Evolutionary conservation across 2,888 invertebrate genomes (phyloP).

Genomic region (Prostheceraeus crozeri): DNA sequence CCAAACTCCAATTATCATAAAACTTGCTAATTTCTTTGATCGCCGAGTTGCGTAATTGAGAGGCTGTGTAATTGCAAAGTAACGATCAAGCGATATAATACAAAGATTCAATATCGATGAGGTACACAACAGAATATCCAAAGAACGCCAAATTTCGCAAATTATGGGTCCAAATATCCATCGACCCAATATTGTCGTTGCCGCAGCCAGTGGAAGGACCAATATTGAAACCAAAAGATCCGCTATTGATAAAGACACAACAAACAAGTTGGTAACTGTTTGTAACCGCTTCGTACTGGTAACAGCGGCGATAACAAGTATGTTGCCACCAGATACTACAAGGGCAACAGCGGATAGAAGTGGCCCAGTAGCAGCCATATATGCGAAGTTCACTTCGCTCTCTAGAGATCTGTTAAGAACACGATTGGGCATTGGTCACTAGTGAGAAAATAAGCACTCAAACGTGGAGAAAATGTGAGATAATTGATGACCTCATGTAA

Average conservation of each 20-base stretch:
- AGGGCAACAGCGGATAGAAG: too few relatives aligned
- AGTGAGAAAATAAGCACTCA: too few relatives aligned
- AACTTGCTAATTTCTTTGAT: constrained; percentile 44
- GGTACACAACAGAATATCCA: constrained; percentile 51
- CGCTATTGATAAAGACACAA: constrained; percentile 43
- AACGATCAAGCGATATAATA: constrained; percentile 50
- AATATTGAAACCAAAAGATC: constrained; percentile 40
- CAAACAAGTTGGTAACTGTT: constrained; percentile 44
- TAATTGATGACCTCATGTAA: too few relatives aligned
- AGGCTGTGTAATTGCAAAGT: constrained; percentile 51
- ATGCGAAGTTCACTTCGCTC: too few relatives aligned
- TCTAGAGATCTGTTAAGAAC: too few relatives aligned
- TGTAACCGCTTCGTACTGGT: constrained; percentile 42
- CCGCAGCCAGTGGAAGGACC: constrained; percentile 33
- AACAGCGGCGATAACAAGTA: constrained; percentile 43
- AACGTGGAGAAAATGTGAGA: too few relatives aligned
- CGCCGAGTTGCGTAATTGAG: constrained; percentile 47
- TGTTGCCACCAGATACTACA: constrained; percentile 41
- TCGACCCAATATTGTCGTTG: constrained; percentile 21
- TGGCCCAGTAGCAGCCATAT: too few relatives aligned
- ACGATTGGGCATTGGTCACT: too few relatives aligned
- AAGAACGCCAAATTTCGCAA: constrained; percentile 42
- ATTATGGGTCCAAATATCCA: constrained; percentile 21
- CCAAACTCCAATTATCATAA: constrained; percentile 51
- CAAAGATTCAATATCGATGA: constrained; percentile 51